phyloP scores from a whole-genome alignment of 2,113 vertebrate genomes.

The Narcine bancroftii region DNA sequence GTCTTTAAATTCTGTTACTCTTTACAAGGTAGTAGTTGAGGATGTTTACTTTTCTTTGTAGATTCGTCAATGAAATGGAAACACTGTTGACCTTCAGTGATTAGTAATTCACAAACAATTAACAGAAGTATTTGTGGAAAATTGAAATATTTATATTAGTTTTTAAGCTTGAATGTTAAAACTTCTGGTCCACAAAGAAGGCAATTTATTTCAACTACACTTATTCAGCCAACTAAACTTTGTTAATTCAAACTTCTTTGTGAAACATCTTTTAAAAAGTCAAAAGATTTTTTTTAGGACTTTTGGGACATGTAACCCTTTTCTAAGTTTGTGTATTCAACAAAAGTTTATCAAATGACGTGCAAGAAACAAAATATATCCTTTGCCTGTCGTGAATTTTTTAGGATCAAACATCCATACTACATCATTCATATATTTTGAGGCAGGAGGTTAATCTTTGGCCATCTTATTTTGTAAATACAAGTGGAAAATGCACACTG shows the following conservation, averaged over 20 bases:
- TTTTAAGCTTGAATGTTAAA: neutral
- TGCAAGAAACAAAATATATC: neutral
- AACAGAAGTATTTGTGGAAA: neutral
- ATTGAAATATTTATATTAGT: neutral
- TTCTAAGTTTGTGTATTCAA: neutral
- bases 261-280: neutral
- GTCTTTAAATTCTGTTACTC: neutral
- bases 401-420: neutral
- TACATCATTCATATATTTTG: constrained; percentile 18
- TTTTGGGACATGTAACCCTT: neutral
- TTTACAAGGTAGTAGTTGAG: neutral
- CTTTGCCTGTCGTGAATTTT: neutral
- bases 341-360: neutral
- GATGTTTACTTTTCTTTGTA: neutral
- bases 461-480: neutral
- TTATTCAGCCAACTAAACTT: neutral
- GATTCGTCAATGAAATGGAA: neutral
- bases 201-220: neutral
- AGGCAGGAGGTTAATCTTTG: neutral
- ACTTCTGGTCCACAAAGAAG: neutral
- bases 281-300: neutral
- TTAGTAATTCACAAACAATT: neutral
- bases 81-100: neutral
- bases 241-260: neutral
- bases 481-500: neutral